These are phyloP conservation scores for Ctenomys sociabilis DNA, from an alignment of 2,113 vertebrate genomes.

Conservation along the genomic window DNA sequence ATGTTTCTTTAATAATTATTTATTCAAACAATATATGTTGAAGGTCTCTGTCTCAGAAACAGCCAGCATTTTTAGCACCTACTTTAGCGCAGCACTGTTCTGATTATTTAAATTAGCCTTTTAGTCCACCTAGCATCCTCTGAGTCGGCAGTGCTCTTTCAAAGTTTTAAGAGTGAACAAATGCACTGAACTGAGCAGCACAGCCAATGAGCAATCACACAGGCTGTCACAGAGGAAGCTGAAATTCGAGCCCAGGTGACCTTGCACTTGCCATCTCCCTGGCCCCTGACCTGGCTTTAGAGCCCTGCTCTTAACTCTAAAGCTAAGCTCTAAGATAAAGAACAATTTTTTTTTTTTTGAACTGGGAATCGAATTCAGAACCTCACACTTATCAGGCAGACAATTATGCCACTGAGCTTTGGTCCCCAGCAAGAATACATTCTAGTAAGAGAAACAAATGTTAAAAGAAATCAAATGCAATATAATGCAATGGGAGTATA, in stretches of 20 bases:
- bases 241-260: background rate
- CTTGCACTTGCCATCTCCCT: no score
- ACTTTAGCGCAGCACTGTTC: background rate
- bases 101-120: background rate
- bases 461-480: constrained; percentile 23
- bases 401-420: no score
- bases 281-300: background rate
- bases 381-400: no score
- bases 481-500: background rate
- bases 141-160: background rate
- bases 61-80: background rate
- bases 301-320: background rate
- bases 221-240: background rate
- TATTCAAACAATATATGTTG: background rate
- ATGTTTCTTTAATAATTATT: background rate
- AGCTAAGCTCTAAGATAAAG: background rate
- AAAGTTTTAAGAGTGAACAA: background rate
- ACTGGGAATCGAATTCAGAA: no score
- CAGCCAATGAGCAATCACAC: background rate
- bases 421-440: background rate
- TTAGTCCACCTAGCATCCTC: background rate
- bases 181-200: background rate
- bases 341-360: no score
- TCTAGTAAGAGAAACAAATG: background rate
- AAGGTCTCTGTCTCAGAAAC: background rate